Conservation (phyloP, 2,113 vertebrate genomes). For the Apteryx mantelli region DNA sequence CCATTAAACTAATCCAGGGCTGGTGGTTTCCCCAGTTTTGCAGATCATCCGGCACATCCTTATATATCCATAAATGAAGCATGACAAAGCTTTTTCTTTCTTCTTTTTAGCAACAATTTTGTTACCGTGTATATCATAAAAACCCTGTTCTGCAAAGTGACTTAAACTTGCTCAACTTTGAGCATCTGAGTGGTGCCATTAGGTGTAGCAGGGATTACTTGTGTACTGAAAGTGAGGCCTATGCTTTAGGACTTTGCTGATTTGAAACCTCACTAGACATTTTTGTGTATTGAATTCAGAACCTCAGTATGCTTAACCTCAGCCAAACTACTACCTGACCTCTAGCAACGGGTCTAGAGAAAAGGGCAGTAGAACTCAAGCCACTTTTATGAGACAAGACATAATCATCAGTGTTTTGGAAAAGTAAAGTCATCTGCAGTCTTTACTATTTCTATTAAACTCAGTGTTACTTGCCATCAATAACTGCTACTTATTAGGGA, state of each 20-base stretch:
- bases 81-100: background rate
- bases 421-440: background rate
- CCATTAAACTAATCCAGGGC: conserved; percentile 7
- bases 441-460: background rate
- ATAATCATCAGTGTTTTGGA: background rate
- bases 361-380: background rate
- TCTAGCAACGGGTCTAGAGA: background rate
- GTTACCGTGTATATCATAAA: background rate
- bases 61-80: background rate
- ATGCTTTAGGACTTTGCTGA: background rate
- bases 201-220: background rate
- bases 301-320: background rate
- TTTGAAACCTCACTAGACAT: background rate
- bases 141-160: background rate
- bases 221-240: background rate
- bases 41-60: background rate
- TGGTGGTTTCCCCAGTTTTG: conserved; percentile 23
- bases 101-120: accelerated
- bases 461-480: background rate
- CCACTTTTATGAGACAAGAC: background rate
- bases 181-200: background rate
- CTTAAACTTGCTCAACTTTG: background rate
- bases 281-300: background rate
- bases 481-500: background rate
- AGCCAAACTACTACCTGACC: background rate